Conservation (phyloP, 2,113 vertebrate species). For the Crypturellus undulatus region DNA sequence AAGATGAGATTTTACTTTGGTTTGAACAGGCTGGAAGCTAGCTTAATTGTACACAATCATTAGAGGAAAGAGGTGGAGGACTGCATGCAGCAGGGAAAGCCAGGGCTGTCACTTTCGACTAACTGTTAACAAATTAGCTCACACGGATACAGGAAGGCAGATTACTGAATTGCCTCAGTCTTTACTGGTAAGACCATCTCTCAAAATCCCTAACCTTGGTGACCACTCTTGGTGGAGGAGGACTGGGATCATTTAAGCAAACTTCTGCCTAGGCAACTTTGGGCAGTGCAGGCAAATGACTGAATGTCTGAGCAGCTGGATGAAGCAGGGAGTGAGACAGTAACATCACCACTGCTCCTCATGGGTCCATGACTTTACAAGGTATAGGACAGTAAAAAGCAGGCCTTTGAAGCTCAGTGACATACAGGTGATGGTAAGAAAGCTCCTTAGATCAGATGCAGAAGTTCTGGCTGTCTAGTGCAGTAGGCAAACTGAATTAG, state of each 20-base stretch:
- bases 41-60: not conserved
- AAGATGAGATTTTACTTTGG: not conserved
- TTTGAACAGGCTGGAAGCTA: not conserved
- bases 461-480: not conserved
- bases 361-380: not conserved
- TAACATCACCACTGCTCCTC: not conserved
- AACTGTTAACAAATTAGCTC: not conserved
- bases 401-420: not conserved
- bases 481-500: not conserved
- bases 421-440: not conserved
- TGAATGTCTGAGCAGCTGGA: not conserved
- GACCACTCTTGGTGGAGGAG: too few species aligned
- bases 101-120: not conserved
- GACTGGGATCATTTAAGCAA: too few species aligned
- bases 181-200: too few species aligned
- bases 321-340: not conserved
- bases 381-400: not conserved
- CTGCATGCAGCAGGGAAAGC: not conserved
- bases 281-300: not conserved
- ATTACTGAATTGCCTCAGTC: too few species aligned
- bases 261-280: not conserved
- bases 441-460: not conserved
- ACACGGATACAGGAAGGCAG: accelerated
- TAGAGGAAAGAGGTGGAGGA: not conserved
- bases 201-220: too few species aligned